phyloP scores from a whole-genome alignment of 2,888 invertebrate genomes.

The Chrysolina haemoptera region DNA sequence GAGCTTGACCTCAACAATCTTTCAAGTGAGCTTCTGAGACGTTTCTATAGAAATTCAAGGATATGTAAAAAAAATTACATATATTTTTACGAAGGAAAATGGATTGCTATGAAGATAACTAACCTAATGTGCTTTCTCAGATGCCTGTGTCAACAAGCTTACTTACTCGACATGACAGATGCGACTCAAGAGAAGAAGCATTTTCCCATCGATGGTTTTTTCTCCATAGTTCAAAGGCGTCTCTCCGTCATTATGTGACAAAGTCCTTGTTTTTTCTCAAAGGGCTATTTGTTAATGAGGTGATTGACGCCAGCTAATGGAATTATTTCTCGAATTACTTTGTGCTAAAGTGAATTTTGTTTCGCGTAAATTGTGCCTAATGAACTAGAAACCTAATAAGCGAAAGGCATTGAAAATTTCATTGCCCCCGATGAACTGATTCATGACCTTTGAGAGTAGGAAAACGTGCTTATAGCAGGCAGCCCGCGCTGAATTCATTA shows the following conservation, averaged over 20 bases:
- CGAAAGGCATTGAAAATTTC: constrained; percentile 27
- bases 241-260: neutral
- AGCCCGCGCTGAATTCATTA: constrained; percentile 30
- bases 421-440: constrained; percentile 21
- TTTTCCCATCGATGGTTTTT: neutral
- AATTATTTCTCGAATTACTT: constrained; percentile 19
- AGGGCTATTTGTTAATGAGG: constrained; percentile 6
- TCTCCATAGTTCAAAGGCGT: neutral
- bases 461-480: constrained; percentile 30
- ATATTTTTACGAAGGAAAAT: too few relatives aligned
- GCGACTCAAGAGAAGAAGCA: too few relatives aligned
- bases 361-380: constrained; percentile 26
- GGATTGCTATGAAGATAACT: too few relatives aligned
- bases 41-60: too few relatives aligned
- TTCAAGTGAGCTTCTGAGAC: too few relatives aligned
- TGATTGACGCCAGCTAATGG: constrained; percentile 13
- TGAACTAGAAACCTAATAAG: constrained; percentile 28
- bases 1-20: too few relatives aligned
- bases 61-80: too few relatives aligned
- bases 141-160: too few relatives aligned
- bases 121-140: too few relatives aligned
- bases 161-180: too few relatives aligned
- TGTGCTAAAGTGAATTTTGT: constrained; percentile 12
- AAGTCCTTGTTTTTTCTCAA: neutral
- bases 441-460: constrained; percentile 28